Evolutionary conservation across 2,113 vertebrate genomes (phyloP).

Genomic region (Campylomormyrus tamandua): DNA sequence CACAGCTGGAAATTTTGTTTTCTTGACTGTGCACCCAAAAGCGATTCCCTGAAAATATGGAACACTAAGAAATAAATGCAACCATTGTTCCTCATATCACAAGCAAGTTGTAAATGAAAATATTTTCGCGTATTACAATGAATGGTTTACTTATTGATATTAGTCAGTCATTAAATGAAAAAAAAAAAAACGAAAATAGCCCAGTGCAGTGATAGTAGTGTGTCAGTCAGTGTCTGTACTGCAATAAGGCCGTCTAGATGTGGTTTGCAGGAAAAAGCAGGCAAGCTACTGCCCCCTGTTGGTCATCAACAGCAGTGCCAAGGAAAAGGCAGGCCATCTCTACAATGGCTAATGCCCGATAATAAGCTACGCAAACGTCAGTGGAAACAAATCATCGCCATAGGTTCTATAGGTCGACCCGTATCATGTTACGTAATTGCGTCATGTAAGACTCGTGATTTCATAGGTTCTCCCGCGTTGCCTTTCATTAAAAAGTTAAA

Average conservation of each 20-base stretch:
- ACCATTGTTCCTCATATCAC: background rate
- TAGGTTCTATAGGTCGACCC: background rate
- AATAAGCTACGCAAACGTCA: background rate
- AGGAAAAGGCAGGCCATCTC: background rate
- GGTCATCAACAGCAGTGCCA: conserved; percentile 9
- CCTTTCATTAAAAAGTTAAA: background rate
- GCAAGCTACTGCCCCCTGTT: conserved; percentile 56
- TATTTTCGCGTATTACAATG: background rate
- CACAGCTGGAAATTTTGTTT: background rate
- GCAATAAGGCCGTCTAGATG: background rate
- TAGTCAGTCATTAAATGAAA: background rate
- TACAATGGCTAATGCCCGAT: background rate
- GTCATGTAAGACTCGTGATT: background rate
- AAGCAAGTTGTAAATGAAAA: background rate
- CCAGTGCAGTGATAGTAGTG: background rate
- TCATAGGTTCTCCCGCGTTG: background rate
- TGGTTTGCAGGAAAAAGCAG: conserved; percentile 19
- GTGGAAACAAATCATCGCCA: background rate
- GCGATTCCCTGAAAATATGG: background rate
- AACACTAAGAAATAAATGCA: background rate
- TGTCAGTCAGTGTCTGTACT: background rate
- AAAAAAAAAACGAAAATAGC: background rate
- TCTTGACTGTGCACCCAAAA: background rate
- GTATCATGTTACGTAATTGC: background rate
- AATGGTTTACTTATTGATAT: background rate